Evolutionary conservation across 2,888 invertebrate species (phyloP).

Genomic region (Caenorhabditis afra): DNA sequence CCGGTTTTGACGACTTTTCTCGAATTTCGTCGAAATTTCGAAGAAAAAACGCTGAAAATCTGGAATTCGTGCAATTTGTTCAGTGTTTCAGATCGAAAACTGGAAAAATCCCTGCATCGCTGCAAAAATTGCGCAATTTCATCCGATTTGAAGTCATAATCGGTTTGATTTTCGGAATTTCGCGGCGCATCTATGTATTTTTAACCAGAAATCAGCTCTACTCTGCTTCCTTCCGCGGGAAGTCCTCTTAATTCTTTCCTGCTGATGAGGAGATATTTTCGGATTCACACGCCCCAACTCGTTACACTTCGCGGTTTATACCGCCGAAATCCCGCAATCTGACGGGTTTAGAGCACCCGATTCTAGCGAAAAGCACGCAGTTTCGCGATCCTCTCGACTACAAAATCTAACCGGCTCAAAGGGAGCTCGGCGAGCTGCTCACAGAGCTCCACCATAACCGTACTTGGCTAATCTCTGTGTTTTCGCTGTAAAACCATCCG

Average conservation of each 20-base stretch:
- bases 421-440: conserved; percentile 1
- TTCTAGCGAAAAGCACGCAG: no score
- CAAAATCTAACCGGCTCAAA: neutral
- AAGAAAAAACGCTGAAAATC: neutral
- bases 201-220: conserved; percentile 16
- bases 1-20: neutral
- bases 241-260: no score
- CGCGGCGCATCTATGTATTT: neutral
- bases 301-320: no score
- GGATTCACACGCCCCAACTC: no score
- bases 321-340: no score
- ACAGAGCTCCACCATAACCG: conserved; percentile 7
- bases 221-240: neutral
- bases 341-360: no score
- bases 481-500: neutral
- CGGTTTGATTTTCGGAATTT: conserved; percentile 11
- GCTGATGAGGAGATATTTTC: no score
- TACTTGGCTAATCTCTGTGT: conserved; percentile 27
- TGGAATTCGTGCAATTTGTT: no score
- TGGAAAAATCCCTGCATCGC: neutral
- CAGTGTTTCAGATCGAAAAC: no score
- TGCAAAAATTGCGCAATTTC: no score
- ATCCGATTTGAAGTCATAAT: conserved; percentile 40
- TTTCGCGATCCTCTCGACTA: neutral
- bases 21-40: neutral